Conservation (phyloP, 2,888 invertebrate species). For the Ennomos erosarius region DNA sequence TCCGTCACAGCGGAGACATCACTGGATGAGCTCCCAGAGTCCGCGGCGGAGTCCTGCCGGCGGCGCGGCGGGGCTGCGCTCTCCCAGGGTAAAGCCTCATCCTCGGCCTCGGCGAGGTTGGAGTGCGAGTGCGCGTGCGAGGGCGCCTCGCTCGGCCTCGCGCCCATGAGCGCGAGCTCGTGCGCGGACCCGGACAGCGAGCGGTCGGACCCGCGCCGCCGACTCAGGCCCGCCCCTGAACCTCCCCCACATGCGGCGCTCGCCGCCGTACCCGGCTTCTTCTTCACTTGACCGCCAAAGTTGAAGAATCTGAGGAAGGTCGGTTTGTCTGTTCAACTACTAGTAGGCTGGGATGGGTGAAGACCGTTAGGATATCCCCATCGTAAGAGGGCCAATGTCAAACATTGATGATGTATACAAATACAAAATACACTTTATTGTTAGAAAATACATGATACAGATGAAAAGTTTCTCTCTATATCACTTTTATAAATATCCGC, state of each 20-base stretch:
- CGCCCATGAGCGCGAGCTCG: slow-evolving; percentile 92
- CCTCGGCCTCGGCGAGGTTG: slow-evolving; percentile 77
- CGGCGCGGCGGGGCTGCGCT: slow-evolving; percentile 65
- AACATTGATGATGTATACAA: no score
- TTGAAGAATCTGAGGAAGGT: slow-evolving; percentile 87
- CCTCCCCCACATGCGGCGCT: slow-evolving; percentile 47
- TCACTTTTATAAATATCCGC: no score
- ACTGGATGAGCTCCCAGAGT: slow-evolving; percentile 90
- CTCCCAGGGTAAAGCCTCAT: slow-evolving; percentile 73
- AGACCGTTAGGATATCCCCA: no score
- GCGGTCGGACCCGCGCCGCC: slow-evolving; percentile 93
- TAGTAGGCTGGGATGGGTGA: no score
- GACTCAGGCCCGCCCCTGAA: slow-evolving; percentile 69
- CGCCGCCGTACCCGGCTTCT: slow-evolving; percentile 88
- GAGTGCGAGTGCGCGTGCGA: slow-evolving; percentile 96
- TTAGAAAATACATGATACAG: no score
- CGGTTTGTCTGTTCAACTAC: no score
- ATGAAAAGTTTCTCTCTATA: no score
- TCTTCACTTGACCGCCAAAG: slow-evolving; percentile 95
- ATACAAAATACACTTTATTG: no score
- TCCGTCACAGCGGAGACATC: slow-evolving; percentile 88
- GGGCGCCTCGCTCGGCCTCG: slow-evolving; percentile 43
- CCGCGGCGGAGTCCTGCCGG: slow-evolving; percentile 88
- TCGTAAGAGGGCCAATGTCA: no score
- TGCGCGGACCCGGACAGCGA: slow-evolving; percentile 94